Evolutionary conservation across 2,888 invertebrate genomes (phyloP).

Genomic region (Nyleta sp.): DNA sequence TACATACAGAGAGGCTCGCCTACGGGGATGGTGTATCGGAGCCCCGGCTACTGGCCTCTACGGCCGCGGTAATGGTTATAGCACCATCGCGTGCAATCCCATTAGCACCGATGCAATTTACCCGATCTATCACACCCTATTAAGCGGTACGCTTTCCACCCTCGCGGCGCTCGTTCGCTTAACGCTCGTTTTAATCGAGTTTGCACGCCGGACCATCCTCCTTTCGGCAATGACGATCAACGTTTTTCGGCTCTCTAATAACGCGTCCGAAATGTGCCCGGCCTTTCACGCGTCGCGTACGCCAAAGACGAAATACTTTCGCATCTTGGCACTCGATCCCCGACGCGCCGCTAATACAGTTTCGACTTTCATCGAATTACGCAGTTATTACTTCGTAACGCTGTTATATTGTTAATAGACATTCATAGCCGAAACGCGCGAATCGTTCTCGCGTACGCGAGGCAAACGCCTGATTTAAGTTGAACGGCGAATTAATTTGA

Average conservation of each 20-base stretch:
- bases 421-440: slow-evolving; percentile 19
- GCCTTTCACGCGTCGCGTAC: slow-evolving; percentile 45
- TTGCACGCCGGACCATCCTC: slow-evolving; percentile 65
- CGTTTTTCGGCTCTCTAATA: slow-evolving; percentile 65
- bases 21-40: slow-evolving; percentile 64
- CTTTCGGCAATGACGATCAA: slow-evolving; percentile 65
- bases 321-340: slow-evolving; percentile 28
- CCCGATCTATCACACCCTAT: slow-evolving; percentile 83
- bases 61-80: slow-evolving; percentile 81
- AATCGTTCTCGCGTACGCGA: background rate
- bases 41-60: slow-evolving; percentile 68
- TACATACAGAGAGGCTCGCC: slow-evolving; percentile 59
- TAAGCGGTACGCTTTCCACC: slow-evolving; percentile 80
- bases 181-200: slow-evolving; percentile 76
- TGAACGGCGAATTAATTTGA: slow-evolving; percentile 10
- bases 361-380: slow-evolving; percentile 39
- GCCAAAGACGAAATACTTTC: slow-evolving; percentile 57
- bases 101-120: slow-evolving; percentile 82
- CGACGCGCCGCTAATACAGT: slow-evolving; percentile 31
- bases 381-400: slow-evolving; percentile 40
- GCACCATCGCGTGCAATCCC: slow-evolving; percentile 82
- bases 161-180: slow-evolving; percentile 76
- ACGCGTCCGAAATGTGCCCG: slow-evolving; percentile 42
- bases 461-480: background rate
- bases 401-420: slow-evolving; percentile 21